These are phyloP conservation scores for Eupithecia vulgata DNA, from an alignment of 2,888 invertebrate species.

Conservation along the genomic window DNA sequence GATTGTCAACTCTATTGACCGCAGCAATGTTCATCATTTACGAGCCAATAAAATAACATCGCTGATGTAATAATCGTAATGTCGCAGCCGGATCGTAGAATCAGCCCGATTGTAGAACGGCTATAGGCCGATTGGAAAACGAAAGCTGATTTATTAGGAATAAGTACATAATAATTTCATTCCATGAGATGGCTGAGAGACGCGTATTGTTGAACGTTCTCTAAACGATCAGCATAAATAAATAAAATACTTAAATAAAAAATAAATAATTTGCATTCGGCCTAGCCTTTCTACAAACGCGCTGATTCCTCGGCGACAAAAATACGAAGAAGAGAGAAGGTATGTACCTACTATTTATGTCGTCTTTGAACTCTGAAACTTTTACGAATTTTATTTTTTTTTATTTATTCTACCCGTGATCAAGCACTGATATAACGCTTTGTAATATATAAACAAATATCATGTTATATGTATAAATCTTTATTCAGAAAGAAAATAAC, in stretches of 20 bases:
- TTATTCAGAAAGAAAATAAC: no score
- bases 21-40: conserved; percentile 1
- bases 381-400: no score
- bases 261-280: background rate
- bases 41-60: background rate
- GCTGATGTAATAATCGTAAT: background rate
- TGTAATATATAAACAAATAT: no score
- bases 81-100: background rate
- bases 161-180: background rate
- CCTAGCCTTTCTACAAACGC: no score
- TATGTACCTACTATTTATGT: no score
- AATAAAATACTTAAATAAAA: background rate
- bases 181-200: background rate
- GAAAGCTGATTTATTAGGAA: background rate
- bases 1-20: conserved; percentile 1
- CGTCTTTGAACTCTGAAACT: no score
- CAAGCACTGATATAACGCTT: no score
- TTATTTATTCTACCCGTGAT: no score
- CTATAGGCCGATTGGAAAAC: background rate
- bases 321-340: no score
- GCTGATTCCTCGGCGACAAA: no score
- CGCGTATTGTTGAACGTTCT: background rate
- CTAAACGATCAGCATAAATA: background rate
- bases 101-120: background rate
- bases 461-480: no score